Evolutionary conservation across 2,113 vertebrate genomes (phyloP).

Genomic region (Hystrix brachyura): DNA sequence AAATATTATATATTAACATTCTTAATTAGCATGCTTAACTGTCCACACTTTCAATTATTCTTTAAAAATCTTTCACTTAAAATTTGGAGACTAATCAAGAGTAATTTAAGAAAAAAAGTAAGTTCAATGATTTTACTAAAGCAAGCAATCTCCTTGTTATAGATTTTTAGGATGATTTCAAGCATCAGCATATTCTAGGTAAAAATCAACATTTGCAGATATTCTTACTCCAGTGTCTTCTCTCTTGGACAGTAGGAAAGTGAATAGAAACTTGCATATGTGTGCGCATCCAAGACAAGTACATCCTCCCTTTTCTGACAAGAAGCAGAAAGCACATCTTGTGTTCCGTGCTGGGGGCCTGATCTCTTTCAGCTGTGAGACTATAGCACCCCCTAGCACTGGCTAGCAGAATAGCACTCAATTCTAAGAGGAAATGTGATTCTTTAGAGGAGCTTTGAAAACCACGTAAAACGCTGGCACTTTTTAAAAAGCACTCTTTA

Average conservation of each 20-base stretch:
- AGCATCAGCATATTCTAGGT: neutral
- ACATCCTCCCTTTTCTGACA: neutral
- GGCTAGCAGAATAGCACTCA: constrained; percentile 53
- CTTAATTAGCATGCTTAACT: neutral
- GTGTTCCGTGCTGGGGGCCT: neutral
- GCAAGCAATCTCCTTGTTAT: neutral
- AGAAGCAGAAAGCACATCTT: neutral
- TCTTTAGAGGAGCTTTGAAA: constrained; percentile 50
- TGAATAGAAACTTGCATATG: neutral
- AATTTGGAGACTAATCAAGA: neutral
- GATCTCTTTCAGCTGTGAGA: constrained; percentile 61
- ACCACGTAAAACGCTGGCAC: neutral
- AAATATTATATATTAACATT: neutral
- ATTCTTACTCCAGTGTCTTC: constrained; percentile 32
- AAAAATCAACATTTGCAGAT: constrained; percentile 37
- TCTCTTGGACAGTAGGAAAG: neutral
- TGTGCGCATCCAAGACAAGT: neutral
- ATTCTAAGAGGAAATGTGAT: neutral
- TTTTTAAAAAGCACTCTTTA: constrained; percentile 1
- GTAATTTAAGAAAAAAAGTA: neutral
- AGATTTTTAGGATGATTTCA: constrained; percentile 16
- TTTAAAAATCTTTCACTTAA: neutral
- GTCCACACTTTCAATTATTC: neutral
- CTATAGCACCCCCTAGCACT: constrained; percentile 63
- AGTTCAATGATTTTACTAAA: constrained; percentile 27